Conservation (phyloP, 2,888 invertebrate species). For the Meiosimyza platycephala region DNA sequence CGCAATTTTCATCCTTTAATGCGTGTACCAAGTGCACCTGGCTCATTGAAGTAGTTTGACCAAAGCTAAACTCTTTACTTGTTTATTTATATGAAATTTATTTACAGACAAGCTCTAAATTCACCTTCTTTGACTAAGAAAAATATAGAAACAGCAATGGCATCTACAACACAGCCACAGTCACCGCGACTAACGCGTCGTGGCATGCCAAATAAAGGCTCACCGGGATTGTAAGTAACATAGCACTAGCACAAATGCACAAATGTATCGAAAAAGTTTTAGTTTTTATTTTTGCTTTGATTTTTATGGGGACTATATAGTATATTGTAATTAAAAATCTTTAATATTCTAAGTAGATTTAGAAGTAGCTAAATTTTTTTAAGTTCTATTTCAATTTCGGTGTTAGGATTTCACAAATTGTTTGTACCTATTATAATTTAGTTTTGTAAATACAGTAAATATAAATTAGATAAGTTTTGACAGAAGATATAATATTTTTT, state of each 20-base stretch:
- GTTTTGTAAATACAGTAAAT: not conserved
- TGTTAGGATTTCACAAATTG: too few relatives aligned
- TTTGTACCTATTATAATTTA: not conserved
- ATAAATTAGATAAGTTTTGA: not conserved
- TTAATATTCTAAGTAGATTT: too few relatives aligned
- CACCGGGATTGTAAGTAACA: slow-evolving; percentile 58
- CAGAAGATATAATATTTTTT: not conserved
- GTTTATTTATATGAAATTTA: too few relatives aligned
- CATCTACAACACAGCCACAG: slow-evolving; percentile 46
- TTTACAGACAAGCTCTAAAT: slow-evolving; percentile 51
- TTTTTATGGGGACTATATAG: too few relatives aligned
- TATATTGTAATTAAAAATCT: too few relatives aligned
- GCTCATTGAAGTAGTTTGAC: slow-evolving; percentile 76
- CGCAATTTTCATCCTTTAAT: slow-evolving; percentile 67
- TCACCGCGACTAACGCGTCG: slow-evolving; percentile 56
- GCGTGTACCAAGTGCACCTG: slow-evolving; percentile 81
- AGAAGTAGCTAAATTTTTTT: too few relatives aligned
- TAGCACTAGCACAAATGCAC: too few relatives aligned
- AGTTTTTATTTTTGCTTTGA: too few relatives aligned
- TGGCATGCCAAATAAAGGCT: slow-evolving; percentile 54
- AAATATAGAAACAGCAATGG: slow-evolving; percentile 42
- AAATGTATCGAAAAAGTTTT: too few relatives aligned
- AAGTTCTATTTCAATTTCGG: too few relatives aligned
- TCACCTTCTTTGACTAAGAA: slow-evolving; percentile 55
- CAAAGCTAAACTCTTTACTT: too few relatives aligned